Evolutionary conservation across 2,797 vertebrate species (phyloP).

Genomic region (Myripristis jacobus): DNA sequence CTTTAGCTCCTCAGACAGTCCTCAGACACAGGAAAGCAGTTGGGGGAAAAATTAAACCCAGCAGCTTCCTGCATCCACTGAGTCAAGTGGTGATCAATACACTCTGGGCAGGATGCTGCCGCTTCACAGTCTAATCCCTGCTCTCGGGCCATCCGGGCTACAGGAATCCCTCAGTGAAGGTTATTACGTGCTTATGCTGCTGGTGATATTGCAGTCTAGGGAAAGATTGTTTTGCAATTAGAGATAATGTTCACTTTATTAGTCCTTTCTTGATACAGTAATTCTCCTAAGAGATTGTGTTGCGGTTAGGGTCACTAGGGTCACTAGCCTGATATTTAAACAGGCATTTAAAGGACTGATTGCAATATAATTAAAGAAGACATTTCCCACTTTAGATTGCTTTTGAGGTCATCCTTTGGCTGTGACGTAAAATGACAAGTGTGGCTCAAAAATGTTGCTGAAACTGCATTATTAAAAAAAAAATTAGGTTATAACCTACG

Average conservation of each 20-base stretch:
- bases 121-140: constrained; percentile 72
- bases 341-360: not conserved
- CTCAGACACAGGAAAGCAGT: constrained; percentile 75
- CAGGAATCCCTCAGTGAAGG: constrained; percentile 60
- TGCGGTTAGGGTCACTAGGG: constrained; percentile 25
- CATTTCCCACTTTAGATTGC: constrained; percentile 5
- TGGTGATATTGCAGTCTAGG: constrained; percentile 58
- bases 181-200: constrained; percentile 62
- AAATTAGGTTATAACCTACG: not conserved
- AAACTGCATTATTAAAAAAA: not conserved
- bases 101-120: constrained; percentile 71
- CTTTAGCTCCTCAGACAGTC: constrained; percentile 62
- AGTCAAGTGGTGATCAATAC: constrained; percentile 80
- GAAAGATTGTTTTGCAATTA: constrained; percentile 67
- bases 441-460: not conserved
- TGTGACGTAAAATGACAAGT: not conserved
- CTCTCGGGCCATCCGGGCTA: constrained; percentile 76
- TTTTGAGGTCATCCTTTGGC: not conserved
- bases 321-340: constrained; percentile 33
- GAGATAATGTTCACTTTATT: constrained; percentile 53
- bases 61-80: constrained; percentile 73
- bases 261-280: constrained; percentile 44
- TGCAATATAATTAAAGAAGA: constrained; percentile 20
- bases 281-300: constrained; percentile 45
- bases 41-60: constrained; percentile 60